Evolutionary conservation across 2,113 vertebrate genomes (phyloP), one percentile per base, ranked within the genome.

Genomic region (Cyrtonyx montezumae): DNA sequence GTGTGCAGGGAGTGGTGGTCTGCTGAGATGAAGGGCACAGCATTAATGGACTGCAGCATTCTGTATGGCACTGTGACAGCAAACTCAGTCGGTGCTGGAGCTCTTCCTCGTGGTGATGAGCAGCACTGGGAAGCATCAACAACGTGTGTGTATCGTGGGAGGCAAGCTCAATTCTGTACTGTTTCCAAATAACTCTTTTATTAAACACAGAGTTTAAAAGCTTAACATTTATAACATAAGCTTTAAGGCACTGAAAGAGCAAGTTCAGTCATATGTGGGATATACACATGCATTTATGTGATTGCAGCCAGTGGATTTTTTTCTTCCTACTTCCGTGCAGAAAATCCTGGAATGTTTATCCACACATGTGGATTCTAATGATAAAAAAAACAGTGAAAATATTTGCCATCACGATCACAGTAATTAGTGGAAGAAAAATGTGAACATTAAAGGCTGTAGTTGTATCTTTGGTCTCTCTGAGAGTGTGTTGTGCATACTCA

Each of bases 121-220:
- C 49, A 65, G 58, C 6, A 11, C 20, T 1, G 7, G 18, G 49
- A 67, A 30, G 15, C 30, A 11, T 26, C 40, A 17, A 1, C 10
- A 32, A 6, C 7, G 3, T 4, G 11, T 7, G 3, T 0, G 12
- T 11, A 2, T 23, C 9, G 6, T 0, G 34, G 66, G 45, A 71
- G 58, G 45, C 9, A 15, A 59, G 45, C 26, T 15, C 58, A 49
- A 49, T 43, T 26, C 49, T 17, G 30, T 13, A 6, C 16, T 26
- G 42, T 30, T 63, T 59, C 8, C 3, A 85, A 88, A 85, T 8
- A 70, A 67, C 3, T 46, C 7, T 63, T 95, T 92, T 94, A 94
- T 91, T 95, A 56, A 62, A 48, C 32, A 36, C 3, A 16, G 19
- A 34, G 37, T 15, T 42, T 4, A 42, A 78, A 74, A 8, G 34